These are phyloP conservation scores for Papilio demoleus DNA, from an alignment of 2,888 invertebrate species.

Conservation along the genomic window DNA sequence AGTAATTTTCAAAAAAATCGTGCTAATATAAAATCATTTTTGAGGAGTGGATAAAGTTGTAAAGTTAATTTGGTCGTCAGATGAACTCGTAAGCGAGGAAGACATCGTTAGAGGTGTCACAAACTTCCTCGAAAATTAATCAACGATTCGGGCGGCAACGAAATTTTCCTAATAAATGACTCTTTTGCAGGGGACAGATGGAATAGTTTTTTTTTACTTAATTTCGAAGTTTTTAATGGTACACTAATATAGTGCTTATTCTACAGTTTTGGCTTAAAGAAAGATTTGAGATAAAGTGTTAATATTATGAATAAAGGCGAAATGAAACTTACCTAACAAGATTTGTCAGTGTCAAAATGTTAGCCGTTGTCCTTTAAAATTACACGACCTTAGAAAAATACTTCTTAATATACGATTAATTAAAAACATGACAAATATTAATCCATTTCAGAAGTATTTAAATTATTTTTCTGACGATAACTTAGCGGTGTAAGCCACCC, in stretches of 20 bases:
- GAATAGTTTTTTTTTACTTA: slow-evolving; percentile 18
- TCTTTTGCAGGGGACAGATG: slow-evolving; percentile 26
- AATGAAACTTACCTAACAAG: background rate
- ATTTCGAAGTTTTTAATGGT: background rate
- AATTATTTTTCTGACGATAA: slow-evolving; percentile 15
- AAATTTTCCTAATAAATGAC: slow-evolving; percentile 41
- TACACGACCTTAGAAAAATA: no score
- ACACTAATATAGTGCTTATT: no score
- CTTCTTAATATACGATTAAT: background rate
- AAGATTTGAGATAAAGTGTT: no score
- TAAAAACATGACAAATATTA: background rate
- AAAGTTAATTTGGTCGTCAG: slow-evolving; percentile 57
- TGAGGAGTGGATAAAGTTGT: slow-evolving; percentile 52
- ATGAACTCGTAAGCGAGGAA: slow-evolving; percentile 59
- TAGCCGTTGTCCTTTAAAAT: no score
- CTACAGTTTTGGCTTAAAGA: no score
- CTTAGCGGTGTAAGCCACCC: slow-evolving; percentile 4
- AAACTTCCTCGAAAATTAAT: slow-evolving; percentile 61
- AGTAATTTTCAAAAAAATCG: background rate
- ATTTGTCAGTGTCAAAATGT: no score
- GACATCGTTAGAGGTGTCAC: slow-evolving; percentile 66
- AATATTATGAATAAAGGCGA: background rate
- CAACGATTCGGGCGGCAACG: slow-evolving; percentile 47
- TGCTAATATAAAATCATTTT: slow-evolving; percentile 45
- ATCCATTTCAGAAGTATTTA: background rate